Percentiles rank a stretch among this genome's conserved stretches.
phyloP scores from a whole-genome alignment of 2,113 vertebrate species.

The Ceyx cyanopectus region DNA sequence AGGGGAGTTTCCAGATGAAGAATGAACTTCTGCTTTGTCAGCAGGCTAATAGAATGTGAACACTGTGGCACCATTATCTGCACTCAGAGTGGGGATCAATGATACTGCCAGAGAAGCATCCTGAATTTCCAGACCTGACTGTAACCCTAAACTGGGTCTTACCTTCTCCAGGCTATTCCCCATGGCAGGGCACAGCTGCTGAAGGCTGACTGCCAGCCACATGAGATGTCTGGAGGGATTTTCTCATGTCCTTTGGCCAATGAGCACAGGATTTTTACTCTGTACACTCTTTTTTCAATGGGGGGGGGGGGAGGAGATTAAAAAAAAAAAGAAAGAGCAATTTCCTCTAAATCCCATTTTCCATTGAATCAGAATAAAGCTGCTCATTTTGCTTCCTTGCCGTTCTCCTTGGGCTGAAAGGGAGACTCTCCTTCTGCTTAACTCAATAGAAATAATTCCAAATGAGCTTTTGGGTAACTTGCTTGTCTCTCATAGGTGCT shows the following conservation, averaged over 20 bases:
- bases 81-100: fast-evolving
- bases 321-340: background rate
- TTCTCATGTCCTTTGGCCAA: background rate
- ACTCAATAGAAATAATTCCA: background rate
- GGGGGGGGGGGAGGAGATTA: no score
- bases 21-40: fast-evolving
- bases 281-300: background rate
- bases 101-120: background rate
- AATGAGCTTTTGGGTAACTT: background rate
- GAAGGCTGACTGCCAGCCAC: background rate
- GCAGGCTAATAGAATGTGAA: background rate
- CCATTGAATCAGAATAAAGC: background rate
- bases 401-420: background rate
- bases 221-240: background rate
- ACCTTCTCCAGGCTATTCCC: background rate
- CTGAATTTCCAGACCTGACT: background rate
- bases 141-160: background rate
- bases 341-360: background rate
- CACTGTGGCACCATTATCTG: background rate
- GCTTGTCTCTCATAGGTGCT: background rate
- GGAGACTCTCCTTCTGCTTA: background rate
- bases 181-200: background rate
- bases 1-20: background rate
- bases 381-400: background rate
- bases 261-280: background rate